Evolutionary conservation across 2,888 invertebrate genomes (phyloP), one percentile per base, ranked within the genome.

Genomic region (Euplexia lucipara): DNA sequence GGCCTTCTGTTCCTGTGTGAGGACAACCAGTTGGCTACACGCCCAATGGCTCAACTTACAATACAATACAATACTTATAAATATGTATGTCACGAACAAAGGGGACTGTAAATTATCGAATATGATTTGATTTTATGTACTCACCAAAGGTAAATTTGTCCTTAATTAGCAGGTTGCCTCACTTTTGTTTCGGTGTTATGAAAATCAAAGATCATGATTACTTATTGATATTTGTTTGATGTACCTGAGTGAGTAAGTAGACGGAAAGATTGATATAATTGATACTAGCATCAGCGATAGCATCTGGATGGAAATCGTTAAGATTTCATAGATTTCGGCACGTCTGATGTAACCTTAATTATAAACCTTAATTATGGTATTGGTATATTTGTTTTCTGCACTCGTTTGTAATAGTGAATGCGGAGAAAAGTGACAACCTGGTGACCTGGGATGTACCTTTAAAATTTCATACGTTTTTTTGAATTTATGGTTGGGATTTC

Each of bases 231-330:
- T 49, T 68, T 4, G 34, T 45, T 49, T 32, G 26, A 26, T 26
- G 26, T 26, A 26, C 26, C 26, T 26, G 5, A 26, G 26, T 26
- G 49, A 42, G 32, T 45, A 30, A 22, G 32, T 49, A 49, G 59
- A 37, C 32, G 51, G 45, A 52, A 35, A 68, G 8, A 45, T 68
- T 62, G 49, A 54, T 70, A 54, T 70, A 34, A 12, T 16, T 35
- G 54, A 53, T 54, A 54, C 22, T 7, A 47, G 32, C 18, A 44
- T 16, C 26, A 30, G 32, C 18, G 71, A 71, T 70, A 71, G 9
- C 20, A 70, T 70, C 72, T 71, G 41, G 64, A 71, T 47, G 39
- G 51, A 70, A 70, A 70, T 70, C 64, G 22, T 37, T 10, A 42
- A 42, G 42, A 54, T 54, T 62, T 61, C 7, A 9, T 39, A 10